Evolutionary conservation across 2,888 invertebrate species (phyloP).

Genomic region (Sminthurides aquaticus): DNA sequence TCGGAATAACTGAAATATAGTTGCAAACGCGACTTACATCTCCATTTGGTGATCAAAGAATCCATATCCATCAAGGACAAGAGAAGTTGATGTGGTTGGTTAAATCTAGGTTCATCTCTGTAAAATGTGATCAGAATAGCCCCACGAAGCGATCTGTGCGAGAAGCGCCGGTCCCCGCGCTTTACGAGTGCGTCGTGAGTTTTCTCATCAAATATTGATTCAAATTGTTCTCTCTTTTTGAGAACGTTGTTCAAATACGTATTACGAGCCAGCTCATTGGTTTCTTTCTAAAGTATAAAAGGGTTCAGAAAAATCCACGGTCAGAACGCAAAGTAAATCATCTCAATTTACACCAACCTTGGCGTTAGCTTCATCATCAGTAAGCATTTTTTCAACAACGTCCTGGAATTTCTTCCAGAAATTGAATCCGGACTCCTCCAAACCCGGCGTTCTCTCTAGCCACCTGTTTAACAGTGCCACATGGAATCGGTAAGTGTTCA

Average conservation of each 20-base stretch:
- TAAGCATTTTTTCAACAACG: slow-evolving; percentile 64
- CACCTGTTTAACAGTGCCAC: slow-evolving; percentile 54
- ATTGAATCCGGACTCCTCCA: slow-evolving; percentile 74
- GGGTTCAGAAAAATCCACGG: too few relatives aligned
- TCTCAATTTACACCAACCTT: background rate
- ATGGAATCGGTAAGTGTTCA: slow-evolving; percentile 23
- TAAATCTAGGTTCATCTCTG: slow-evolving; percentile 92
- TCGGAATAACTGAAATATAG: slow-evolving; percentile 6
- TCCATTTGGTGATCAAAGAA: slow-evolving; percentile 96
- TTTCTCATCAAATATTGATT: slow-evolving; percentile 76
- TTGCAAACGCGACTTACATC: too few relatives aligned
- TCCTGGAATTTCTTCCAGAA: slow-evolving; percentile 88
- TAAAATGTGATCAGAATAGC: slow-evolving; percentile 97
- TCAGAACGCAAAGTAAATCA: too few relatives aligned
- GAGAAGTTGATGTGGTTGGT: slow-evolving; percentile 92
- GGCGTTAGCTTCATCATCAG: slow-evolving; percentile 59
- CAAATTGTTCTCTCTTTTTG: slow-evolving; percentile 74
- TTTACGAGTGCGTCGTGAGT: slow-evolving; percentile 75
- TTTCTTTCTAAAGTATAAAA: slow-evolving; percentile 51
- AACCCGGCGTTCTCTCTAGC: slow-evolving; percentile 89
- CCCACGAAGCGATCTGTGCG: slow-evolving; percentile 86
- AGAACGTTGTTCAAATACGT: slow-evolving; percentile 66
- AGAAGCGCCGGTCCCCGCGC: slow-evolving; percentile 80
- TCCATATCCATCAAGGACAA: slow-evolving; percentile 96
- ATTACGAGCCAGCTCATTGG: slow-evolving; percentile 57